Evolutionary conservation across 2,797 vertebrate genomes (phyloP).

Genomic region (Enteromius unitaeniatus): DNA sequence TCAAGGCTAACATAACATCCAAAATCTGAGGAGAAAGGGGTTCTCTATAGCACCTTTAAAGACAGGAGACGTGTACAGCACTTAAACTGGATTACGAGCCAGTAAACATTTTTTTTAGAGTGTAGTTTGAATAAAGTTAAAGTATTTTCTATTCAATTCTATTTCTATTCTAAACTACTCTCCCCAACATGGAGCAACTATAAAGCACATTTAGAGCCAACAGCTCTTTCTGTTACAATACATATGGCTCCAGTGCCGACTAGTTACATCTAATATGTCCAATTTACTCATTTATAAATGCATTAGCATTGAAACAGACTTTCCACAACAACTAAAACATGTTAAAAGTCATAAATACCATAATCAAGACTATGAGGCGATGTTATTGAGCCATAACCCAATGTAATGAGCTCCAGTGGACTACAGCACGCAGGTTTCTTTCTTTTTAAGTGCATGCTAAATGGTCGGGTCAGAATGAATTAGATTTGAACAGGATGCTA

Average conservation of each 20-base stretch:
- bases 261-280: not conserved
- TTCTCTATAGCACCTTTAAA: too few species aligned
- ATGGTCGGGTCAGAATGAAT: slow-evolving; percentile 19
- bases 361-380: not conserved
- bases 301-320: not conserved
- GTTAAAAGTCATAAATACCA: not conserved
- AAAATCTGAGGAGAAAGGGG: not conserved
- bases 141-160: not conserved
- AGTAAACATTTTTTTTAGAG: not conserved
- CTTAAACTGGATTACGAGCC: too few species aligned
- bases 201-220: not conserved
- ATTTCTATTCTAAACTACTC: too few species aligned
- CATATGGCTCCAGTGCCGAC: not conserved
- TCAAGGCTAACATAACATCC: not conserved
- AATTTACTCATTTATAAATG: not conserved
- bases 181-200: not conserved
- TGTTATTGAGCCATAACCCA: not conserved
- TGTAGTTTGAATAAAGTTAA: not conserved
- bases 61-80: too few species aligned
- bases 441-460: slow-evolving; percentile 9
- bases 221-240: not conserved
- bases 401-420: slow-evolving; percentile 7
- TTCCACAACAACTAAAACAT: not conserved
- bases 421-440: not conserved
- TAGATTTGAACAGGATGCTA: slow-evolving; percentile 22